Evolutionary conservation across 2,888 invertebrate species (phyloP), one percentile per base, ranked within the genome.

Genomic region (Mimachlamys varia): DNA sequence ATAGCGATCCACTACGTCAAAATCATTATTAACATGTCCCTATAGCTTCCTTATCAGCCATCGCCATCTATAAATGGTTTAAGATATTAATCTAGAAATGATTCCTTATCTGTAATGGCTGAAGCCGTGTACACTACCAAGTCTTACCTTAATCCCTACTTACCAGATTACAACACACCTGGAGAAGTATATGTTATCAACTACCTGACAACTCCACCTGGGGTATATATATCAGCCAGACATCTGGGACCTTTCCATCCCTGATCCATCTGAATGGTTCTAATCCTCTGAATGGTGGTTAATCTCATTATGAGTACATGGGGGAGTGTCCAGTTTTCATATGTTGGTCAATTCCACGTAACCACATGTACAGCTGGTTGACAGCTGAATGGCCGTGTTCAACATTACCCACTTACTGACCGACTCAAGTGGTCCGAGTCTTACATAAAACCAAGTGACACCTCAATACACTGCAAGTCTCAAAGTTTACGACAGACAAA

Each of bases 391-490:
- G 76, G 76, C 15, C 0, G 33, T 76, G 76, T 27, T 76, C 76
- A 76, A 33, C 27, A 12, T 76, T 76, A 76, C 76, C 2, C 12
- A 2, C 12, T 13, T 2, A 33, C 27, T 33, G 76, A 76, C 33
- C 27, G 15, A 12, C 76, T 76, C 33, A 76, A 76, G 76, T 76
- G 76, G 76, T 76, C 76, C 27, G 76, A 27, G 27, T 76, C 33
- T 76, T 76, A 76, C 76, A 33, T 76, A 76, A 76, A 76, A 10
- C 62, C 27, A 76, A 76, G 76, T 76, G 76, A 76, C 76, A 76
- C 76, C 76, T 76, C 76, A 33, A 76, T 76, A 76, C 33, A 27
- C 27, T 33, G 15, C 76, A 33, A 1, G 1, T 12, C 27, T 76
- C 33, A 76, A 58, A 22, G 10, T 62, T n/a, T 22, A 17, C 27